phyloP scores from a whole-genome alignment of 1,140 invertebrate species.

The Drosophila sp. region DNA sequence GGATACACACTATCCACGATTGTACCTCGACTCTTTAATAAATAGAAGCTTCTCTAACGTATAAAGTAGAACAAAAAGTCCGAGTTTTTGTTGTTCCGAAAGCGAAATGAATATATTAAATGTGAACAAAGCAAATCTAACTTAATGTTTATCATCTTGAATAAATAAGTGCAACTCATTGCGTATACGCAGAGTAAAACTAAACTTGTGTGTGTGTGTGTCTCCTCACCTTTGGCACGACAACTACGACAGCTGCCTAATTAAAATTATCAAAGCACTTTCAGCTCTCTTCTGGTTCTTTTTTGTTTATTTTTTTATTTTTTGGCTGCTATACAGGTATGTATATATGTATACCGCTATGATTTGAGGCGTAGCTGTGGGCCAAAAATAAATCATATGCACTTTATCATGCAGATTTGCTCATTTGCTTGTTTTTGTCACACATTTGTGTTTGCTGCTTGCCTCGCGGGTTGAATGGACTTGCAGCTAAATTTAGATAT shows the following conservation, averaged over 20 bases:
- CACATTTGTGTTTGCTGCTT: slow-evolving; percentile 10
- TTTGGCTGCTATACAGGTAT: slow-evolving; percentile 6
- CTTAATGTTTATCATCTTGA: no score
- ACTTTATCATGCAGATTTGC: slow-evolving; percentile 40
- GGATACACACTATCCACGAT: no score
- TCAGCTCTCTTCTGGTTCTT: background rate
- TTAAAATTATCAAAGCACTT: slow-evolving; percentile 62
- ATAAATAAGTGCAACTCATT: background rate
- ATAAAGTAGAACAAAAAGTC: no score
- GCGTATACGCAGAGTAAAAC: background rate
- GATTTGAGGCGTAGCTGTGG: slow-evolving; percentile 24
- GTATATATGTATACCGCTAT: slow-evolving; percentile 25
- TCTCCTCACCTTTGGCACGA: slow-evolving; percentile 25
- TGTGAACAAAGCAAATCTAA: no score
- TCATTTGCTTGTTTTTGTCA: slow-evolving; percentile 27
- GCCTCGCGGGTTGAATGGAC: slow-evolving; percentile 67
- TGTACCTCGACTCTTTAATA: no score
- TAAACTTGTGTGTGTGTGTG: slow-evolving; percentile 13
- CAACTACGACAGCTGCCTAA: slow-evolving; percentile 67
- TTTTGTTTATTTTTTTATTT: background rate
- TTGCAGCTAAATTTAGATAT: slow-evolving; percentile 38
- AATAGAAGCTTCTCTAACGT: no score
- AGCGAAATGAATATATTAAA: no score
- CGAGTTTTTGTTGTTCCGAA: no score
- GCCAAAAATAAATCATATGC: slow-evolving; percentile 68